These are phyloP conservation scores for Phaedon cochleariae DNA, from an alignment of 2,888 invertebrate species.

Conservation along the genomic window DNA sequence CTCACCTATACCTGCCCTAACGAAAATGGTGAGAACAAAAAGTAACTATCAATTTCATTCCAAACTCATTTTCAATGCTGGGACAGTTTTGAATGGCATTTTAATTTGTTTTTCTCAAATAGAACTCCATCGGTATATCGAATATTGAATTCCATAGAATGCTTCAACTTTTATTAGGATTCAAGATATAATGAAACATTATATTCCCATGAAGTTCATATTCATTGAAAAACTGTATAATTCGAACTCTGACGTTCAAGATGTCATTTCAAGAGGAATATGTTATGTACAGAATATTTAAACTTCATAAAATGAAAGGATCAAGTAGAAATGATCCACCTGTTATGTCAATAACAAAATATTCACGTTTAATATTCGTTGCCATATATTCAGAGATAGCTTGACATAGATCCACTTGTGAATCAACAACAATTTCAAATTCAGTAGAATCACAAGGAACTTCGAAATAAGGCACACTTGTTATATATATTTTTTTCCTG, in stretches of 20 bases:
- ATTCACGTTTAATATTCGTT: background rate
- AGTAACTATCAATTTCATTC: background rate
- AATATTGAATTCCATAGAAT: no score
- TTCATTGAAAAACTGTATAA: no score
- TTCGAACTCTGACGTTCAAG: background rate
- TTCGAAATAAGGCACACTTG: slow-evolving; percentile 3
- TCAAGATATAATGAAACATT: no score
- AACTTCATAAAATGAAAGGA: background rate
- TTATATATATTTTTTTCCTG: background rate
- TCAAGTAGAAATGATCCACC: slow-evolving; percentile 10
- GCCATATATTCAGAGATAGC: slow-evolving; percentile 5
- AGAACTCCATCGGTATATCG: no score
- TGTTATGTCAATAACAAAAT: slow-evolving; percentile 8
- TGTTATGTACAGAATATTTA: slow-evolving; percentile 6
- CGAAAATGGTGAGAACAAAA: background rate
- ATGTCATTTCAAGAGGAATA: background rate
- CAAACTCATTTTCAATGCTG: no score
- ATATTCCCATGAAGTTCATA: no score
- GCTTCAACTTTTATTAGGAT: no score
- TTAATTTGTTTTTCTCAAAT: no score
- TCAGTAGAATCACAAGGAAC: slow-evolving; percentile 13
- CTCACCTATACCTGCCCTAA: slow-evolving; percentile 2
- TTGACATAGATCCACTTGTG: slow-evolving; percentile 5
- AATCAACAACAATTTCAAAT: slow-evolving; percentile 9
- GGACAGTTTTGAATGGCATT: no score